Conservation (phyloP, 2,113 vertebrate species). For the Pseudorasbora parva region DNA sequence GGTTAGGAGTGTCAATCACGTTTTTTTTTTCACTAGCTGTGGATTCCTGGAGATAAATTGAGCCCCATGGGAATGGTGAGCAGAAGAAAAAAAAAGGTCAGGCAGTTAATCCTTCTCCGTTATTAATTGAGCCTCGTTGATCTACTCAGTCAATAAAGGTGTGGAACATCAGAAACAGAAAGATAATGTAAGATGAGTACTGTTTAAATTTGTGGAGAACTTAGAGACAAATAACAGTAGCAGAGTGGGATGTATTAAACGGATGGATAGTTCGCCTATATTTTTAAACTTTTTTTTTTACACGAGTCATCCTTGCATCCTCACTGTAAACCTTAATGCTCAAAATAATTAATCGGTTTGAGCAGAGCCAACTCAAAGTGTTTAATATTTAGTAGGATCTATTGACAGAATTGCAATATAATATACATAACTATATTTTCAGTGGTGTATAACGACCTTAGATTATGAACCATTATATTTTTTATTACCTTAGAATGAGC, state of each 20-base stretch:
- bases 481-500: no score
- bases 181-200: constrained; percentile 53
- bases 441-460: no score
- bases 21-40: constrained; percentile 51
- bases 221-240: not conserved
- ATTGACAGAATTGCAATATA: no score
- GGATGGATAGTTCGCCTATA: not conserved
- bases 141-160: constrained; percentile 61
- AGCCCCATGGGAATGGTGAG: constrained; percentile 67
- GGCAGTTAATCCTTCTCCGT: constrained; percentile 68
- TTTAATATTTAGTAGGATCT: no score
- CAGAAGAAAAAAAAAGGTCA: constrained; percentile 61
- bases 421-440: no score
- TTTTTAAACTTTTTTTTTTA: no score
- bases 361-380: no score
- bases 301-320: no score
- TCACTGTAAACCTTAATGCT: no score
- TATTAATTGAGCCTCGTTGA: constrained; percentile 76
- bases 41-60: constrained; percentile 76
- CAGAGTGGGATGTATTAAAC: not conserved
- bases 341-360: no score
- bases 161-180: constrained; percentile 51
- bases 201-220: constrained; percentile 7
- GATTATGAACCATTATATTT: no score
- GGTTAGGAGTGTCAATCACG: constrained; percentile 77